Percentiles rank a stretch among this genome's conserved stretches.
Conservation (phyloP, 2,888 invertebrate species). For the Pyrrhosoma nymphula region DNA sequence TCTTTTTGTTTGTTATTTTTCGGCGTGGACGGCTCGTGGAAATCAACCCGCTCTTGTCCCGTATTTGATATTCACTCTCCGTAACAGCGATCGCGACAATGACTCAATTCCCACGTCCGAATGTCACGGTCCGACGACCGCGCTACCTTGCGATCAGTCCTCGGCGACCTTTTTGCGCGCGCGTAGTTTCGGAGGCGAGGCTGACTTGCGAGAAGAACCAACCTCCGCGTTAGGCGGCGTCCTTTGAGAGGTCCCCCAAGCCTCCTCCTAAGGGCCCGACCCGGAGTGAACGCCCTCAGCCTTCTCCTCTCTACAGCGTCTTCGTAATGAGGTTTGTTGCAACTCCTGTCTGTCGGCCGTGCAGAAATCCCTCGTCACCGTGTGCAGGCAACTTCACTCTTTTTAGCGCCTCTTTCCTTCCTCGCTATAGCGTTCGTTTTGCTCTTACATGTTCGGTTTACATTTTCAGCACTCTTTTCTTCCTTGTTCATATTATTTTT, state of each 20-base stretch:
- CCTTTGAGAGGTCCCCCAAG: not conserved
- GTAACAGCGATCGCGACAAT: slow-evolving; percentile 33
- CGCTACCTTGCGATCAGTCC: not conserved
- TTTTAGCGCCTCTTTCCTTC: not conserved
- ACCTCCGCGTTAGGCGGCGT: not conserved
- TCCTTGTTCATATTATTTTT: too few species aligned
- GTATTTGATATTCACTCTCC: slow-evolving; percentile 39
- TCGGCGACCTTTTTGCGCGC: slow-evolving; percentile 41
- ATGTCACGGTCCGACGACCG: slow-evolving; percentile 46
- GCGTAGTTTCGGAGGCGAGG: slow-evolving; percentile 26
- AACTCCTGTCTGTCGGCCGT: not conserved
- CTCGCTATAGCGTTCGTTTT: not conserved
- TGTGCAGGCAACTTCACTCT: not conserved
- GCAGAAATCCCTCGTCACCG: not conserved
- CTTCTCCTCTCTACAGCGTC: not conserved
- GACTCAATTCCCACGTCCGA: slow-evolving; percentile 39
- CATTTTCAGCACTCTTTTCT: not conserved
- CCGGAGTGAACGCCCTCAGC: not conserved
- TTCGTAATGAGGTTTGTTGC: not conserved
- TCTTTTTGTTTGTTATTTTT: not conserved
- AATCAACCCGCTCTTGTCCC: slow-evolving; percentile 24
- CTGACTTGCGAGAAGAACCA: not conserved
- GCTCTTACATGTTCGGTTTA: not conserved
- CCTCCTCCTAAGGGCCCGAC: not conserved
- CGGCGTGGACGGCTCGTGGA: not conserved